These are phyloP conservation scores for Sebastes iracundus DNA, from an alignment of 2,797 vertebrate genomes.

Conservation along the genomic window DNA sequence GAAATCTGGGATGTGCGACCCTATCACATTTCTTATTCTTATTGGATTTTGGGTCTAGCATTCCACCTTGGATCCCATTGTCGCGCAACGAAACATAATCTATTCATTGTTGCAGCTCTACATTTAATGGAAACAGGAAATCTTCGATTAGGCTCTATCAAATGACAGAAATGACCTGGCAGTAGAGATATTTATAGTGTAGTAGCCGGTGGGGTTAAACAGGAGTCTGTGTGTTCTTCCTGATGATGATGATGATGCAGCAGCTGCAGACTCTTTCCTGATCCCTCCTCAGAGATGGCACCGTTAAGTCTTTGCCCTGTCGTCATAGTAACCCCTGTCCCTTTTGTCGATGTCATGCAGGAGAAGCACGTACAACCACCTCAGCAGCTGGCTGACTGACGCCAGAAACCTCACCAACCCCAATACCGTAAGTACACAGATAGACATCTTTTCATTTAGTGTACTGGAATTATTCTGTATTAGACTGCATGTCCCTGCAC, in stretches of 20 bases:
- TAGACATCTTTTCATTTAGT: not conserved
- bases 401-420: slow-evolving; percentile 99
- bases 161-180: not conserved
- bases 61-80: too few species aligned
- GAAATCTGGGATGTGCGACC: too few species aligned
- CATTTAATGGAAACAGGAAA: not conserved
- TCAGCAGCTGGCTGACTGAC: slow-evolving; percentile 99
- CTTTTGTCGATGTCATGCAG: slow-evolving; percentile 74
- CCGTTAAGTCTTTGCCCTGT: slow-evolving; percentile 26
- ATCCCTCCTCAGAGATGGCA: not conserved
- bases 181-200: not conserved
- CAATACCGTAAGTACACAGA: slow-evolving; percentile 91
- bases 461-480: not conserved
- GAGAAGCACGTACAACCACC: slow-evolving; percentile 99
- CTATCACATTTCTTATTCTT: too few species aligned
- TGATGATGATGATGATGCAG: not conserved
- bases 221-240: not conserved
- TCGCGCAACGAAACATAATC: too few species aligned
- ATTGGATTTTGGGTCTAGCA: too few species aligned
- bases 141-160: not conserved
- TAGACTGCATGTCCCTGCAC: not conserved
- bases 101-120: too few species aligned
- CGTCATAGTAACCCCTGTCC: slow-evolving; percentile 50
- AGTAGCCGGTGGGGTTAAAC: not conserved
- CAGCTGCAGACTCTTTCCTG: slow-evolving; percentile 1